phyloP scores from a whole-genome alignment of 2,113 vertebrate genomes.

The Melanostigma gelatinosum region DNA sequence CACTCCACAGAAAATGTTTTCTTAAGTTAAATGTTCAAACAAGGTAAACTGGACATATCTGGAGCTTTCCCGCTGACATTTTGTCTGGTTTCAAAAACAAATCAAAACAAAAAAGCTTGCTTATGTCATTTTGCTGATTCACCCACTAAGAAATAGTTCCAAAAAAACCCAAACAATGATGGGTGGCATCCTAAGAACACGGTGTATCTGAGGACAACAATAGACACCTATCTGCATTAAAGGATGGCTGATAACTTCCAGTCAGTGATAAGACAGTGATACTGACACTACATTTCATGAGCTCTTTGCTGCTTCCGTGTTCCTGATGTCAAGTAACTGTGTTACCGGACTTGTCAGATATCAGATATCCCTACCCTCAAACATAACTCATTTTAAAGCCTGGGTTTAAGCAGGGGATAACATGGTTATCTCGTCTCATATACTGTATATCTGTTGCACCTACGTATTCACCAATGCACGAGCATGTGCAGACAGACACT shows the following conservation, averaged over 20 bases:
- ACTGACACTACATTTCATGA: constrained; percentile 32
- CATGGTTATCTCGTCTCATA: constrained; percentile 51
- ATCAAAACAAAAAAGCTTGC: not conserved
- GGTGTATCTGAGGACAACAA: constrained; percentile 5
- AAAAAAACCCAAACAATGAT: constrained; percentile 18
- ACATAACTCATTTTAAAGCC: constrained; percentile 65
- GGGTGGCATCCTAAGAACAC: not conserved
- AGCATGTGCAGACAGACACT: constrained; percentile 51
- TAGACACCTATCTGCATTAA: constrained; percentile 20
- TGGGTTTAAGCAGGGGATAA: constrained; percentile 49
- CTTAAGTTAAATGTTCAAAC: constrained; percentile 34
- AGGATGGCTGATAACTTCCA: constrained; percentile 39
- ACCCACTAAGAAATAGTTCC: not conserved
- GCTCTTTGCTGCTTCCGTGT: constrained; percentile 26
- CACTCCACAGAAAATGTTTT: constrained; percentile 38
- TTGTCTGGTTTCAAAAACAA: constrained; percentile 2
- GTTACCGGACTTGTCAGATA: constrained; percentile 59
- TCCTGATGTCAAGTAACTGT: constrained; percentile 55
- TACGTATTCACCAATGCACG: not conserved
- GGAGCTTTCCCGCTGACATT: not conserved
- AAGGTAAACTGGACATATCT: constrained; percentile 17
- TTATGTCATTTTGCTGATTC: constrained; percentile 40
- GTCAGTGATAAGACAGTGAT: constrained; percentile 27
- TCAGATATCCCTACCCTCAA: constrained; percentile 50
- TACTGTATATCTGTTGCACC: constrained; percentile 53